Conservation (phyloP, 1,140 invertebrate species). For the Cyrtorhinus lividipennis region DNA sequence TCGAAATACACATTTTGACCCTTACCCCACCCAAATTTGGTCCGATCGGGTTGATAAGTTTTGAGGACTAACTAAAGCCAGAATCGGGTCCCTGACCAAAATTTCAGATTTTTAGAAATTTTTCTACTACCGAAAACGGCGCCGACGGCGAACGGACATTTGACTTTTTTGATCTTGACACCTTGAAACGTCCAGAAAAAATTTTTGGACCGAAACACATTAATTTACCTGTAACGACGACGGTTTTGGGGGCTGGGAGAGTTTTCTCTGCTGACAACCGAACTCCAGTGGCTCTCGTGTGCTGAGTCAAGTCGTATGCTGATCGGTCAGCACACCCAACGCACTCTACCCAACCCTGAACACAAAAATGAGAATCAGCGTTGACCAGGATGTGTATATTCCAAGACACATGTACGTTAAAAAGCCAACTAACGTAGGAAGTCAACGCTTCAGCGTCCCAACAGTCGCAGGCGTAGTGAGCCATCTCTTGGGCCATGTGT, state of each 20-base stretch:
- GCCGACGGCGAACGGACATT: too few species aligned
- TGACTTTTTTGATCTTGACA: too few species aligned
- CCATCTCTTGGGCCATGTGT: constrained; percentile 99
- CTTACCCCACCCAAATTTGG: too few species aligned
- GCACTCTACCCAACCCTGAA: constrained; percentile 95
- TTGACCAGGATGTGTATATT: background rate
- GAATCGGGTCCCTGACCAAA: too few species aligned
- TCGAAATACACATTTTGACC: too few species aligned
- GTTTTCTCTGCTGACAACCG: constrained; percentile 83
- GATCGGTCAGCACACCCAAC: constrained; percentile 98
- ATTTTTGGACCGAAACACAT: too few species aligned
- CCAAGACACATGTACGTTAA: background rate
- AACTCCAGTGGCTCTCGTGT: constrained; percentile 81
- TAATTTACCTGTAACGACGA: constrained; percentile 41
- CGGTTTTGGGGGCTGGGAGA: constrained; percentile 62
- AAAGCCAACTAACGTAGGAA: constrained; percentile 56
- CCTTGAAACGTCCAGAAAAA: too few species aligned
- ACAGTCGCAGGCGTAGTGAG: constrained; percentile 99
- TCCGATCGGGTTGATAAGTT: too few species aligned
- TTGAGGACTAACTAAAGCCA: too few species aligned
- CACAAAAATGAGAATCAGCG: constrained; percentile 21
- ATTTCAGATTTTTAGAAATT: too few species aligned
- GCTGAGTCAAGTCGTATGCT: constrained; percentile 91
- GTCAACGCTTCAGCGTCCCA: constrained; percentile 97
- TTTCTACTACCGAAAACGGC: too few species aligned